Conservation (phyloP, 1,140 invertebrate genomes). For the Popillia japonica region DNA sequence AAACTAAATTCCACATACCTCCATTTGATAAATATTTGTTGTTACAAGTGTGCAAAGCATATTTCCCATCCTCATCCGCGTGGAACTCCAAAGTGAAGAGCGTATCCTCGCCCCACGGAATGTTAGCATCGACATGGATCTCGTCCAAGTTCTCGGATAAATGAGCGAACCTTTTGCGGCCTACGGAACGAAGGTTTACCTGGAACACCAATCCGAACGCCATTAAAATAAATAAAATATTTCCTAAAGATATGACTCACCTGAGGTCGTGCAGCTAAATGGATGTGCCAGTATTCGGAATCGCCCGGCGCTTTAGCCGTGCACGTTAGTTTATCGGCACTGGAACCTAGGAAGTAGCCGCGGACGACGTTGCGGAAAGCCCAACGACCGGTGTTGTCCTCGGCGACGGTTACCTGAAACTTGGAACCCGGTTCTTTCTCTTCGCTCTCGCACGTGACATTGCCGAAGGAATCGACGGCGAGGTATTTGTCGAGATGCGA, state of each 20-base stretch:
- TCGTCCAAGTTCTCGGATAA: slow-evolving; percentile 89
- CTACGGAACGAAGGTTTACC: slow-evolving; percentile 92
- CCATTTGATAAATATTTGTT: slow-evolving; percentile 90
- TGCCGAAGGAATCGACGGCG: slow-evolving; percentile 91
- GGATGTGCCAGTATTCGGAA: slow-evolving; percentile 92
- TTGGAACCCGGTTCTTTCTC: slow-evolving; percentile 83
- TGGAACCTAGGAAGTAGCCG: slow-evolving; percentile 92
- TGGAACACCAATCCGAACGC: slow-evolving; percentile 56
- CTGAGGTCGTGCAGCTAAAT: slow-evolving; percentile 93
- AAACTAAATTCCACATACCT: slow-evolving; percentile 63
- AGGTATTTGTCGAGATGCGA: slow-evolving; percentile 92
- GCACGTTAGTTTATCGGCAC: slow-evolving; percentile 90
- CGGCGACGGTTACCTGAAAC: slow-evolving; percentile 87
- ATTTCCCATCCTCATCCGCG: slow-evolving; percentile 83
- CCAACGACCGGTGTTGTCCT: slow-evolving; percentile 88
- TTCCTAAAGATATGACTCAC: slow-evolving; percentile 60
- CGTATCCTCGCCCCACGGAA: slow-evolving; percentile 97
- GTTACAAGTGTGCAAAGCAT: slow-evolving; percentile 96
- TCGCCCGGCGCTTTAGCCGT: slow-evolving; percentile 88
- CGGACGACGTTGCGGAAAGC: slow-evolving; percentile 87
- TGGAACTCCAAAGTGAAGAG: slow-evolving; percentile 96
- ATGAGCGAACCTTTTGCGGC: slow-evolving; percentile 94
- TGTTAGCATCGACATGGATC: slow-evolving; percentile 95
- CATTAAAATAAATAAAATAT: neutral
- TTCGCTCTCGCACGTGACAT: slow-evolving; percentile 92